Conservation (phyloP, 2,797 vertebrate species). For the Onychomys torridus region DNA sequence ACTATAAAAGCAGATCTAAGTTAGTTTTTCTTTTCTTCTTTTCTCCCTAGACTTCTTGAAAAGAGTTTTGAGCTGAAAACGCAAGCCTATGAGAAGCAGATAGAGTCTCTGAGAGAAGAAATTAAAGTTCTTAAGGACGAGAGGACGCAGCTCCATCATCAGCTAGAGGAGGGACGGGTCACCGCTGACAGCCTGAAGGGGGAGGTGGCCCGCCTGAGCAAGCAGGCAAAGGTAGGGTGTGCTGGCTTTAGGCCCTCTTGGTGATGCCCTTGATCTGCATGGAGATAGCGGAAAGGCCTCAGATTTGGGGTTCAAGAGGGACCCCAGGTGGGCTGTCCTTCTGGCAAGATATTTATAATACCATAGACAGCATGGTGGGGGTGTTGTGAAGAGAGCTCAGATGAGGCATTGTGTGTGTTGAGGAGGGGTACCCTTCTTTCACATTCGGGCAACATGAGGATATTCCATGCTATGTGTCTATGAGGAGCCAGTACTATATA, state of each 20-base stretch:
- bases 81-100: slow-evolving; percentile 92
- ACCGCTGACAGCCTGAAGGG: slow-evolving; percentile 89
- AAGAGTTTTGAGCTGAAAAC: slow-evolving; percentile 93
- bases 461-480: not conserved
- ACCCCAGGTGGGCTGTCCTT: not conserved
- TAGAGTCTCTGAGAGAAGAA: slow-evolving; percentile 91
- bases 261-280: not conserved
- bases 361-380: not conserved
- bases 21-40: not conserved
- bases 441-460: not conserved
- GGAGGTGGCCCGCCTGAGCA: slow-evolving; percentile 92
- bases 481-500: no score
- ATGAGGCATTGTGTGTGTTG: not conserved
- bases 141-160: slow-evolving; percentile 87
- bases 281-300: not conserved
- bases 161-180: slow-evolving; percentile 88
- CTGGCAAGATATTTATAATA: not conserved
- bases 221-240: slow-evolving; percentile 90
- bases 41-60: slow-evolving; percentile 91
- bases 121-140: slow-evolving; percentile 91
- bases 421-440: not conserved
- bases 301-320: not conserved
- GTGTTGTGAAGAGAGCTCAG: not conserved
- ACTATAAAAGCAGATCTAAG: not conserved
- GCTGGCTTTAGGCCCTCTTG: not conserved